Evolutionary conservation across 2,888 invertebrate genomes (phyloP).

Genomic region (Lacanobia wlatinum): DNA sequence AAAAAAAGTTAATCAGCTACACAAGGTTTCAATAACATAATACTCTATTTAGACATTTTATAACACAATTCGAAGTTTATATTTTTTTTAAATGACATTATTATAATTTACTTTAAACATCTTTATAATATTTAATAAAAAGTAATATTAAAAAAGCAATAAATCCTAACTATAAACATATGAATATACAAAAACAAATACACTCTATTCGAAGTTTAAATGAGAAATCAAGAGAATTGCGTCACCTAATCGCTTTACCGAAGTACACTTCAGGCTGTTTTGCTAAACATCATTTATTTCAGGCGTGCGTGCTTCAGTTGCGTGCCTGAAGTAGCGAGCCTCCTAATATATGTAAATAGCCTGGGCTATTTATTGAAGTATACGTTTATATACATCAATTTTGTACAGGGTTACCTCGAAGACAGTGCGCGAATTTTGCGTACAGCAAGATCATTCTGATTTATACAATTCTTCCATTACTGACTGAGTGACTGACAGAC

Average conservation of each 20-base stretch:
- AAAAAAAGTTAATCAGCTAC: no score
- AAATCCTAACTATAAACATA: no score
- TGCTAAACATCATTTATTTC: slow-evolving; percentile 67
- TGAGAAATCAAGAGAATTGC: slow-evolving; percentile 27
- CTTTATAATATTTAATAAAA: no score
- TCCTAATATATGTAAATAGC: slow-evolving; percentile 73
- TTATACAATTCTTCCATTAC: no score
- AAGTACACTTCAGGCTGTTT: slow-evolving; percentile 42
- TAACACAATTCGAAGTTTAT: not conserved
- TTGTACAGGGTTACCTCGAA: slow-evolving; percentile 10
- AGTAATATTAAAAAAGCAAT: no score
- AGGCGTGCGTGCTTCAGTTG: slow-evolving; percentile 70
- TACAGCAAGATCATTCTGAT: no score
- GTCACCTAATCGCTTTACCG: slow-evolving; percentile 16
- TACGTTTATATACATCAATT: slow-evolving; percentile 26
- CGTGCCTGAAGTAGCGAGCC: slow-evolving; percentile 69
- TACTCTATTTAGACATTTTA: not conserved
- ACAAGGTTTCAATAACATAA: not conserved
- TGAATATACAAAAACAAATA: no score
- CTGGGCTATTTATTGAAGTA: slow-evolving; percentile 62
- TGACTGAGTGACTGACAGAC: no score
- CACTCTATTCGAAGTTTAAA: not conserved
- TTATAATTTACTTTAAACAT: no score
- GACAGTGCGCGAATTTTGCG: no score
- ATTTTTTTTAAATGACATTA: no score